Evolutionary conservation across 2,888 invertebrate species (phyloP), one percentile per base, ranked within the genome.

Genomic region (Sphaerophoria taeniata): DNA sequence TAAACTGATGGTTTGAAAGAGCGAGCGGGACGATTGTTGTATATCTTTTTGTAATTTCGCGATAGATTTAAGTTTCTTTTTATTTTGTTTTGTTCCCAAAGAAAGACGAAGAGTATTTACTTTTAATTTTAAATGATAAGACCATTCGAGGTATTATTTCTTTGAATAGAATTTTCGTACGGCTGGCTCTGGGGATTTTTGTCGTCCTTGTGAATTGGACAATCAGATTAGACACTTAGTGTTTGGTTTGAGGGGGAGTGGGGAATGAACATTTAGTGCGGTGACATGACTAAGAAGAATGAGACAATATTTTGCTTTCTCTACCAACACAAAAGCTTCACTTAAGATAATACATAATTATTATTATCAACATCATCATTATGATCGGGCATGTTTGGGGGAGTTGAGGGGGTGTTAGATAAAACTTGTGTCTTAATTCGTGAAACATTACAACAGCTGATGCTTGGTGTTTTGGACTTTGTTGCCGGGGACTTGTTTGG

Each of bases 111-210:
- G 76, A 63, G 63, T 85, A 80, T 85, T 85, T 81, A 77, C 81
- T 85, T 81, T 85, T 81, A 85, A 85, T 85, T 85, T 85, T 81
- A 80, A 85, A 73, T 77, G 80, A 85, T 85, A 85, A 85, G 76
- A 73, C 76, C 51, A 67, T 49, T 71, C 47, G 51, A 36, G 65
- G 70, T 45, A 16, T 36, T 14, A 43, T 16, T 24, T 51, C 16
- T 16, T 36, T 33, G 36, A 72, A 24, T 61, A 33, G 60, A 24
- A 24, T 24, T 24, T 24, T 43, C 6, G 6, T 24, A 31, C 43
- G 16, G 3, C 43, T 16, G 36, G 6, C 11, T 36, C 3, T 3
- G 58, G n/a, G 6, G 36, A 33, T 11, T 14, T 63, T 47, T 45
- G 53, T 43, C 16, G 6, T 72, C 14, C 51, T 9, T 45, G 31